Base-by-base conservation (phyloP, 2,797 vertebrate species). In the Acipenser transmontanus region DNA sequence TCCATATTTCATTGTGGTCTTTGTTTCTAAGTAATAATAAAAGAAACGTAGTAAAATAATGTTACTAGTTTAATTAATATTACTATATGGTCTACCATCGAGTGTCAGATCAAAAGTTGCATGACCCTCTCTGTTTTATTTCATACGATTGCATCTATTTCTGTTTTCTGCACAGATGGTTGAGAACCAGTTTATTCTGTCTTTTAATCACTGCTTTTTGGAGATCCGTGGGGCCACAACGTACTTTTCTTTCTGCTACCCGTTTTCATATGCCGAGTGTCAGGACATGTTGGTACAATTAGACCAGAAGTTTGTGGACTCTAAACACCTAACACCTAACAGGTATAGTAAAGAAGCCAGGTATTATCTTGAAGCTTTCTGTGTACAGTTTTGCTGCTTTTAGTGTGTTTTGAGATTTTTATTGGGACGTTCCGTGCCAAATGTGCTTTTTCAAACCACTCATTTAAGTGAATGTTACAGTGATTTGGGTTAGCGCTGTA, bases 211-310 rank as follows among this genome's bases (percentile, higher is more conserved):
- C 74, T 96, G 95, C 66, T 89, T 98, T 68, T 70, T 88, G 78
- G 96, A 98, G 62, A 84, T 86, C 71, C 91, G 90, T 0, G 94
- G 93, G 7, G 87, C 93, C 63, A 94, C 92, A 77, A 95, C 95
- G 67, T 98, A 89, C 86, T 98, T 99, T 71, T 92, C 95, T 76
- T 99, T 99, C 89, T 98, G 95, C 76, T 99, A 90, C 81, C 97
- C 97, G 0, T 98, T 96, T 84, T 96, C 97, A 1, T 99, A 99
- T 79, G 82, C 76, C 0, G 95, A 98, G 81, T 92, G 93, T 80
- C 97, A 99, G 89, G 94, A 97, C 75, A 91, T 96, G 92, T 82
- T 99, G 74, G 84, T 83, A 34, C 91, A 88, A 74, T 81, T 99
- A 72, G 96, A 96, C 20, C 74, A 91, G 64, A 93, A 85, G 71